Conservation (phyloP, 2,797 vertebrate genomes). For the Neopelma chrysocephalum region DNA sequence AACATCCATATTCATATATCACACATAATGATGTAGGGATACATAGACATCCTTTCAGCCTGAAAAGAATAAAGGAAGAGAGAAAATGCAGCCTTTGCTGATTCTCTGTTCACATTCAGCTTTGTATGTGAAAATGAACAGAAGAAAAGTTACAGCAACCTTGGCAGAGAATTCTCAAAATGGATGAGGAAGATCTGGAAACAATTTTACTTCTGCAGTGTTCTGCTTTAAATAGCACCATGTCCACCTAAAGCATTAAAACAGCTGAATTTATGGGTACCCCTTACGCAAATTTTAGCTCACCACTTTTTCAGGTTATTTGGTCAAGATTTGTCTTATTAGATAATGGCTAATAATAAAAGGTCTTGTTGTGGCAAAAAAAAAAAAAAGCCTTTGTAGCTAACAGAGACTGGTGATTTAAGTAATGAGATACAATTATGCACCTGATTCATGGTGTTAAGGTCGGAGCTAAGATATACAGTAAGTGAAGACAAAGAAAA, state of each 20-base stretch:
- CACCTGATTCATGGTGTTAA: neutral
- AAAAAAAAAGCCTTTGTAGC: neutral
- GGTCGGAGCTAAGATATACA: neutral
- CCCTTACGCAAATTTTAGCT: constrained; percentile 2
- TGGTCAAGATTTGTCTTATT: constrained; percentile 32
- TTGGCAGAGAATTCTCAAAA: neutral
- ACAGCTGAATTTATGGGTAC: neutral
- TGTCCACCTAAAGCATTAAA: neutral
- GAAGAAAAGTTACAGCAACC: neutral
- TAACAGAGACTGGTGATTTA: neutral
- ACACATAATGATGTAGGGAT: neutral
- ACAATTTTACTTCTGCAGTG: neutral
- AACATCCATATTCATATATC: neutral
- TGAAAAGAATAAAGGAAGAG: neutral
- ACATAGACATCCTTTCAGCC: neutral
- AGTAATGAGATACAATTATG: constrained; percentile 24
- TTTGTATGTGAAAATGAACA: neutral
- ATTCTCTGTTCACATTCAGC: neutral
- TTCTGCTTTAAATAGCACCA: constrained; percentile 3
- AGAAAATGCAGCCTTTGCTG: neutral
- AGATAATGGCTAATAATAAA: constrained; percentile 33
- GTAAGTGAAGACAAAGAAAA: neutral
- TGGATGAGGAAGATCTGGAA: neutral
- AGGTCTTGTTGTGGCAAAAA: neutral
- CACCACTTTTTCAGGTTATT: constrained; percentile 13